Conservation (phyloP, 2,797 vertebrate genomes). For the Danio aesculapii region DNA sequence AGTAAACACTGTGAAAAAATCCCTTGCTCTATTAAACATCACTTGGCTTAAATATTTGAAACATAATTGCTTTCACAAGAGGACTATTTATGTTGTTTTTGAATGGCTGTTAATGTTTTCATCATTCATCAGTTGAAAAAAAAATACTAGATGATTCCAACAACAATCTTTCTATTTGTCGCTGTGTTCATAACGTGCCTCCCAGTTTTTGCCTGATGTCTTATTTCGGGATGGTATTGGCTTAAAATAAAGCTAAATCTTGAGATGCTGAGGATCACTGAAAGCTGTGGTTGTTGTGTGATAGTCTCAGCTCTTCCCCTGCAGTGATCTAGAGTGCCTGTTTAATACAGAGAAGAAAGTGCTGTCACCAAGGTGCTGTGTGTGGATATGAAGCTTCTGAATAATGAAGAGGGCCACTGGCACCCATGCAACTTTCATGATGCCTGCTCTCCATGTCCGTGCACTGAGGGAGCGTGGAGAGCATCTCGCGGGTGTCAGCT, state of each 20-base stretch:
- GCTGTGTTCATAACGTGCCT: too few species aligned
- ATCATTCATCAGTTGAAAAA: too few species aligned
- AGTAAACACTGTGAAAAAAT: too few species aligned
- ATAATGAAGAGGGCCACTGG: constrained; percentile 58
- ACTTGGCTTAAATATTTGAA: too few species aligned
- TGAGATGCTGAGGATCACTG: constrained; percentile 8
- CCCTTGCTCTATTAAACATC: too few species aligned
- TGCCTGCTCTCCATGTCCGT: constrained; percentile 55
- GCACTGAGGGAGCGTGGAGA: constrained; percentile 47
- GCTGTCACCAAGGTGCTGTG: constrained; percentile 49
- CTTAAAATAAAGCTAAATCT: background rate
- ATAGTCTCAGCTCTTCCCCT: constrained; percentile 36
- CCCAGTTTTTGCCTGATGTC: too few species aligned
- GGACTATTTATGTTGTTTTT: too few species aligned
- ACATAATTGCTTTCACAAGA: too few species aligned
- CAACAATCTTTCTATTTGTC: too few species aligned
- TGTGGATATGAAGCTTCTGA: constrained; percentile 56
- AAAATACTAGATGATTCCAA: too few species aligned
- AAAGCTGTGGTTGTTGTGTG: constrained; percentile 34
- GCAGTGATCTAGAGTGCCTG: constrained; percentile 53
- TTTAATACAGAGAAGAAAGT: constrained; percentile 56
- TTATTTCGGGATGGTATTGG: background rate
- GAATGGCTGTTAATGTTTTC: too few species aligned
- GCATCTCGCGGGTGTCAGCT: constrained; percentile 54
- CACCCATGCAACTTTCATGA: constrained; percentile 59